Base-by-base conservation (phyloP, 2,888 invertebrate species). In the Acrobasis suavella region DNA sequence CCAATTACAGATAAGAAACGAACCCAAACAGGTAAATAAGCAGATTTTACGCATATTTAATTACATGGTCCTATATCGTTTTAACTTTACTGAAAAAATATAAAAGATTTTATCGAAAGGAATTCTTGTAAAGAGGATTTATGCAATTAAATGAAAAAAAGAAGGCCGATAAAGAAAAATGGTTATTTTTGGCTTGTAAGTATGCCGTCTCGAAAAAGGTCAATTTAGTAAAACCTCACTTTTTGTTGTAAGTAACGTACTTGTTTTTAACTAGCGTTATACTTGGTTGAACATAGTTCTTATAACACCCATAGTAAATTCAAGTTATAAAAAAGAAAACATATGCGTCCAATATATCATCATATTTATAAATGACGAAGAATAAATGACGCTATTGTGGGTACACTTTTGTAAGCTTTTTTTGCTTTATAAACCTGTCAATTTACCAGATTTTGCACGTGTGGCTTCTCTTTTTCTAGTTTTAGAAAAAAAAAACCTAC, bases 21-120 rank as follows among this genome's bases (percentile, higher is more conserved):
- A 15, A 62, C 68, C 73, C 73, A 81, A 77, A 76, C 70, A 75
- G 72, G 66, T 71, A 76, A 75, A 72, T 81, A 80, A 82, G 81
- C 82, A 74, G 77, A 81, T 82, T 82, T 80, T 71, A 72, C 74
- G 69, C 73, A 69, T 75, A 78, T 85, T 80, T 83, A 84, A 82
- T 82, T 82, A 82, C 74, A 77, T 77, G 74, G 73, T 76, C 69
- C 69, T 71, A 68, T 78, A 78, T 72, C 80, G 70, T 37, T 54
- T n/a, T n/a, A n/a, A 37, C 59, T 50, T 50, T 50, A 37, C 62
- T 16, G 55, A 49, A 62, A 62, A 55, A 55, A 55, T 55, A 50
- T 49, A 55, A 62, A 49, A 62, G 54, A 50, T 55, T 55, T 55
- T 50, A 55, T 38, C 22, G 9, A 51, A 60, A 60, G 51, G n/a